Evolutionary conservation across 2,888 invertebrate species (phyloP), one percentile per base, ranked within the genome.

Genomic region (Dynastes grantii): DNA sequence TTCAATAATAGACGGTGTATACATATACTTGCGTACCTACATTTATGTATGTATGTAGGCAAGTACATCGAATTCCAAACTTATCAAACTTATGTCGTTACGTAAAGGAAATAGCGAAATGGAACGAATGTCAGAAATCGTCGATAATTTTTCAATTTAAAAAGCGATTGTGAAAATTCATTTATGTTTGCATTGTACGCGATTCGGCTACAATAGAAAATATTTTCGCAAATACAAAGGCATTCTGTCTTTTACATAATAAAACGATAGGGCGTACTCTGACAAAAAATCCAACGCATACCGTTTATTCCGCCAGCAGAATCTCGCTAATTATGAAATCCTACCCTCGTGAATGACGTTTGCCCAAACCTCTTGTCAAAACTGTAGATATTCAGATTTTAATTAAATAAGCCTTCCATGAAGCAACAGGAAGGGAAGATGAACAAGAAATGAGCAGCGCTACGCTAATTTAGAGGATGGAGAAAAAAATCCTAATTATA

Each of bases 341-440:
- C 61, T 40, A 40, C 45, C 11, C 13, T 40, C 55, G 61, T 45
- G 49, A 75, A 37, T 61, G 61, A 61, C 73, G 61, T 75, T 45
- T 63, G 73, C 61, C 40, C 45, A 32, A 32, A 32, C 53, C 37
- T 27, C 53, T 37, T 32, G 32, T 40, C 61, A 51, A 75, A 73
- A 58, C 37, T 73, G 73, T 73, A 73, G 58, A 61, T 61, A 55
- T 75, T 75, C 61, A 63, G 73, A 75, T 75, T 75, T 71, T 75
- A 75, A 75, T 75, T 75, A 75, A 75, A 75, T 75, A 75, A 61
- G 45, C 61, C 63, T 75, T 73, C 49, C 22, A 75, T 61, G 45
- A 27, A 40, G 61, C 45, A 61, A 75, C 63, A 61, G 22, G 9
- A 75, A 45, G 45, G 27, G 45, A 45, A 75, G 73, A 75, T 40